phyloP scores from a whole-genome alignment of 2,797 vertebrate genomes.

The Enteromius anoplus region DNA sequence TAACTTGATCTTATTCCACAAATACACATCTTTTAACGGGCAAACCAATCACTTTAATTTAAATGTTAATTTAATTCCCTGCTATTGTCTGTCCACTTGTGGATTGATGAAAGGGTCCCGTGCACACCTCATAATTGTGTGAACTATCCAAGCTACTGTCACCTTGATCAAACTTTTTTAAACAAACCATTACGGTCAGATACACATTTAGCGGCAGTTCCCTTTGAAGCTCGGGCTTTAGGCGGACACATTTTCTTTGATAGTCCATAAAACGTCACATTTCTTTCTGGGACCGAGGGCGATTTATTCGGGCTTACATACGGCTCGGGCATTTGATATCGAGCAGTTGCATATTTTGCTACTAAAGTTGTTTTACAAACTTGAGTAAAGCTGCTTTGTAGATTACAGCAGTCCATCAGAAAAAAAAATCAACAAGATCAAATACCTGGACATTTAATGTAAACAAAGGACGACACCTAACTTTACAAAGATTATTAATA shows the following conservation, averaged over 20 bases:
- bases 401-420: not conserved
- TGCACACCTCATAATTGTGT: constrained; percentile 58
- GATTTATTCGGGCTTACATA: not conserved
- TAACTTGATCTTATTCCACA: constrained; percentile 45
- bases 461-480: not conserved
- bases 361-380: not conserved
- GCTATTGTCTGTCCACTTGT: constrained; percentile 52
- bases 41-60: constrained; percentile 64
- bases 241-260: not conserved
- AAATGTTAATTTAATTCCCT: constrained; percentile 68
- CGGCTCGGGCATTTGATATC: not conserved
- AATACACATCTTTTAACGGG: constrained; percentile 72
- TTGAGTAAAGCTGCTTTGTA: not conserved
- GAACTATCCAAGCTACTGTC: constrained; percentile 59
- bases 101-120: constrained; percentile 60
- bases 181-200: constrained; percentile 42
- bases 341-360: not conserved
- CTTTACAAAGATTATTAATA: constrained; percentile 23
- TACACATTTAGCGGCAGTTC: constrained; percentile 26
- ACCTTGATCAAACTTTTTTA: constrained; percentile 64
- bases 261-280: constrained; percentile 18
- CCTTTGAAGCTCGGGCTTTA: constrained; percentile 13
- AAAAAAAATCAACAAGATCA: not conserved
- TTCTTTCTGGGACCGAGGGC: not conserved
- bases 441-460: not conserved